These are phyloP conservation scores for Prostheceraeus crozeri DNA, from an alignment of 2,888 invertebrate genomes.

Conservation along the genomic window DNA sequence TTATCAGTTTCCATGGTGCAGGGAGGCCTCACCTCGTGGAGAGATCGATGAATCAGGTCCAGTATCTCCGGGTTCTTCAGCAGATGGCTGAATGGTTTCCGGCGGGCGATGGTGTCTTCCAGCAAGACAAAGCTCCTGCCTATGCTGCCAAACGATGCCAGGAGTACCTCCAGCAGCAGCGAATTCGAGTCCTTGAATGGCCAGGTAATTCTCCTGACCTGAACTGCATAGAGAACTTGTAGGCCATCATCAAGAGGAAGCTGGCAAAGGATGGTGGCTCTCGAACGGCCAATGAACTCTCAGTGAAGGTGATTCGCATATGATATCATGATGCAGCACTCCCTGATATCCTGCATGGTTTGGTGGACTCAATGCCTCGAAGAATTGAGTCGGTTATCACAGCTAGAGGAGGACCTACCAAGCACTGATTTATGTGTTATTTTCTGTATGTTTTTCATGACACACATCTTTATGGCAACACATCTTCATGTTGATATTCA, in stretches of 20 bases:
- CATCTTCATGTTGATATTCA: too few species aligned
- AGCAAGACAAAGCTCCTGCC: constrained; percentile 22
- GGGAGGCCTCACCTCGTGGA: constrained; percentile 16
- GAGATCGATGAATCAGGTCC: constrained; percentile 1
- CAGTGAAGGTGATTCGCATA: neutral
- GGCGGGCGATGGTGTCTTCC: constrained; percentile 12
- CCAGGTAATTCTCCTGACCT: constrained; percentile 17
- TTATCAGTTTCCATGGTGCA: constrained; percentile 13
- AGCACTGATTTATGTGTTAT: too few species aligned
- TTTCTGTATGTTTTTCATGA: too few species aligned
- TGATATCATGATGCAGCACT: constrained; percentile 7
- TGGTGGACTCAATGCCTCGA: constrained; percentile 9
- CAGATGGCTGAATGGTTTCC: constrained; percentile 12
- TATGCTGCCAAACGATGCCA: constrained; percentile 2
- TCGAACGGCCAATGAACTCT: neutral
- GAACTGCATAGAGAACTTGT: constrained; percentile 12
- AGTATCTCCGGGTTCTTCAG: constrained; percentile 10
- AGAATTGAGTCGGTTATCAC: neutral
- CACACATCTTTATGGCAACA: too few species aligned
- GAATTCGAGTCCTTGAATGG: neutral
- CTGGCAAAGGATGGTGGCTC: constrained; percentile 13
- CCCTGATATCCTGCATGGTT: neutral
- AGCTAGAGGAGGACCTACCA: constrained; percentile 24
- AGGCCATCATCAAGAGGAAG: constrained; percentile 11
- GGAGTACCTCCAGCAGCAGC: neutral